Conservation (phyloP, 2,888 invertebrate genomes). For the Listrodromus nycthemerus region DNA sequence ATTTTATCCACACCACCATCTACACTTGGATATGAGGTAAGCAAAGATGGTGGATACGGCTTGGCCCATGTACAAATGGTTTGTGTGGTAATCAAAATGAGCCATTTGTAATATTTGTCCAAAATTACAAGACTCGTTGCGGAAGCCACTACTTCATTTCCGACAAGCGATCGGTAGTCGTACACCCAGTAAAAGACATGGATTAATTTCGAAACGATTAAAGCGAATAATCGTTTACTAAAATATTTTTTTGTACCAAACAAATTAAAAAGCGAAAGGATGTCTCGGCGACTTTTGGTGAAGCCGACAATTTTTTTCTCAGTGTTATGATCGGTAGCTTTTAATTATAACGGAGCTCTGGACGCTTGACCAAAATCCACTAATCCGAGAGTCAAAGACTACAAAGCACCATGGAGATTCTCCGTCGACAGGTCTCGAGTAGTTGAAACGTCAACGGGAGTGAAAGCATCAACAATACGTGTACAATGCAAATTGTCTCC, state of each 20-base stretch:
- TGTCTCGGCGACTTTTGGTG: too few species aligned
- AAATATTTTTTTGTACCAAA: too few species aligned
- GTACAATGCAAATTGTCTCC: conserved; percentile 55
- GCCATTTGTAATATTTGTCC: background rate
- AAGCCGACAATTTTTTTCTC: too few species aligned
- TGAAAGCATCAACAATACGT: conserved; percentile 42
- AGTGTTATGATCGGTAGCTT: background rate
- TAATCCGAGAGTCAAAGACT: background rate
- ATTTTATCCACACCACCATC: background rate
- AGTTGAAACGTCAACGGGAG: conserved; percentile 1
- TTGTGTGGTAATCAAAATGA: background rate
- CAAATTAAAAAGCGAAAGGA: too few species aligned
- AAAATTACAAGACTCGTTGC: background rate
- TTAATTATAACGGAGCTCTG: background rate
- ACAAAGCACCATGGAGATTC: conserved; percentile 3
- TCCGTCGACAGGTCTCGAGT: conserved; percentile 7
- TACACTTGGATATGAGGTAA: too few species aligned
- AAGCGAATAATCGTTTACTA: too few species aligned
- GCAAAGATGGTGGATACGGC: background rate
- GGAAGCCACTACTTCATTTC: background rate
- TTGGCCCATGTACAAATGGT: background rate
- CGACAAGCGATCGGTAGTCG: background rate
- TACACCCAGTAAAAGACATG: too few species aligned
- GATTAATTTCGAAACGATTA: too few species aligned
- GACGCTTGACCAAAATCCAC: background rate